Base-by-base conservation (phyloP, 1,140 invertebrate species). In the Drosophila nigrodunni region DNA sequence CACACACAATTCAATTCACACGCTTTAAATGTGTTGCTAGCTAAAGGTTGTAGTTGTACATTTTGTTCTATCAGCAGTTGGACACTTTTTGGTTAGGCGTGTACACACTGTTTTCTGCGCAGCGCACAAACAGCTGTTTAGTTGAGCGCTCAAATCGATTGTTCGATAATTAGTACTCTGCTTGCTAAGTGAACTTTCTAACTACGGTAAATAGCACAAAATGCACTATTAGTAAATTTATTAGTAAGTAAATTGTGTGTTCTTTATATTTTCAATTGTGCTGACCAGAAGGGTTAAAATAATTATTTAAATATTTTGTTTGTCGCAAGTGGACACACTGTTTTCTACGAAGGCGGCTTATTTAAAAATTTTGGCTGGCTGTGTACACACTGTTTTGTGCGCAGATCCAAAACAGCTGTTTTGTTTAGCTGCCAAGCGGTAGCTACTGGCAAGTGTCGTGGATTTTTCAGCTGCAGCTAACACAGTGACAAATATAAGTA, bases 341-440 rank as follows among this genome's bases (percentile, higher is more conserved):
- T 30, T 30, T 30, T 30, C 25, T 5, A 6, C 25, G 25, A 2
- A 30, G 25, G 25, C 25, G 25, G 25, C 6, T 30, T 4, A 30
- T 30, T 25, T 30, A 30, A 30, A 30, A 2, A 2, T 21, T 21
- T 21, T 21, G 18, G 25, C 25, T 5, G 25, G 25, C 25, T 30
- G 25, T 30, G 25, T 30, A 30, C 25, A 62, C 72, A 74, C 58
- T 70, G 41, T 74, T 70, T 39, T n/a, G 43, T 70, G 72, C 72
- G 72, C 72, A 75, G n/a, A 34, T n/a, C 10, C 44, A 62, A 11
- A 70, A 41, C 72, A 71, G 59, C 58, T 75, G 72, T 62, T 70
- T 57, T 43, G 67, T n/a, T 39, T 13, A 9, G 6, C 34, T 34
- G 41, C 43, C 41, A 1, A 57, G 21, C 49, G 11, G 37, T 49